Conservation (phyloP, 2,113 vertebrate species). For the Dryoscopus gambensis region DNA sequence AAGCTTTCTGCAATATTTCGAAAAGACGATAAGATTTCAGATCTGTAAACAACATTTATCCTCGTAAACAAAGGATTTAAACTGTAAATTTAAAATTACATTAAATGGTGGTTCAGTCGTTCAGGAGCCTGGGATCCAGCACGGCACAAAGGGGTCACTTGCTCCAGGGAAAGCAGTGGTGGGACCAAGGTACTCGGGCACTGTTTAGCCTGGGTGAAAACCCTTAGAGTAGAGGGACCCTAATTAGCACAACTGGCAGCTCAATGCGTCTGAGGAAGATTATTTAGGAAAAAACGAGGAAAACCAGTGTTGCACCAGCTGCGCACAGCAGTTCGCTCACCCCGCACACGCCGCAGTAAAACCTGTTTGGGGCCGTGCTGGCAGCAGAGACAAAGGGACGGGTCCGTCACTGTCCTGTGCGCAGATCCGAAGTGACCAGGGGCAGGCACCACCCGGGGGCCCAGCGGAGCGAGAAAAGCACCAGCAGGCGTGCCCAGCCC, state of each 20-base stretch:
- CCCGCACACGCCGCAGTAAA: accelerated
- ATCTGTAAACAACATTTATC: neutral
- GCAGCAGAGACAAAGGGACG: neutral
- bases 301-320: neutral
- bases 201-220: neutral
- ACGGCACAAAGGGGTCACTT: neutral
- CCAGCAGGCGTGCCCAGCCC: neutral
- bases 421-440: neutral
- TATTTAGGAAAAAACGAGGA: accelerated
- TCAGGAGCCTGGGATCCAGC: neutral
- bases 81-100: neutral
- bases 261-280: neutral
- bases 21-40: accelerated
- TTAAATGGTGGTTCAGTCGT: neutral
- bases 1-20: neutral
- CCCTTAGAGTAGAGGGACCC: neutral
- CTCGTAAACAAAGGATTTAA: neutral
- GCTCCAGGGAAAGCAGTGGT: neutral
- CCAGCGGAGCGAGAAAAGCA: neutral
- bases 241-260: neutral
- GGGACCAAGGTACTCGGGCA: neutral
- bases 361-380: neutral
- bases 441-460: neutral
- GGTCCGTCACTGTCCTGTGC: neutral
- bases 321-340: neutral